Conservation (phyloP, 2,888 invertebrate species). For the Myopa testacea region DNA sequence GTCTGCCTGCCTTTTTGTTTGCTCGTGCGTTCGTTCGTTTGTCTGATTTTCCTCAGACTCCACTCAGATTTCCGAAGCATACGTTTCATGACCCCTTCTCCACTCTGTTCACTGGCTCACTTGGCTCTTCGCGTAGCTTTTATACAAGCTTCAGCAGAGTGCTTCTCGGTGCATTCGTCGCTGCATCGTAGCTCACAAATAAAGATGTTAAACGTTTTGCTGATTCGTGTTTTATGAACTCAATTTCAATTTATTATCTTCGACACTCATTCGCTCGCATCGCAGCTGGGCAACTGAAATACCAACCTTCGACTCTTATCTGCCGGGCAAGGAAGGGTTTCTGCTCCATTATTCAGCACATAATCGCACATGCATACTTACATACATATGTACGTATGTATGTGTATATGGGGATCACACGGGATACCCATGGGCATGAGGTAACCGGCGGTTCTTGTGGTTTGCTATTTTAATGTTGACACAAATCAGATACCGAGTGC, state of each 20-base stretch:
- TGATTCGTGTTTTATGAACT: slow-evolving; percentile 67
- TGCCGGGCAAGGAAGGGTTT: background rate
- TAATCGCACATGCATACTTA: slow-evolving; percentile 18
- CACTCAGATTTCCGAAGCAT: background rate
- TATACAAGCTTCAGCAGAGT: background rate
- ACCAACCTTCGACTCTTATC: slow-evolving; percentile 35
- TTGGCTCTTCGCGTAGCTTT: slow-evolving; percentile 10
- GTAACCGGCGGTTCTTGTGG: slow-evolving; percentile 36
- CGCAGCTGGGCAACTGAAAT: slow-evolving; percentile 20
- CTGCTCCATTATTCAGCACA: slow-evolving; percentile 3
- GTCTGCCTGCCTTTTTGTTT: background rate
- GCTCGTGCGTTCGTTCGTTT: background rate
- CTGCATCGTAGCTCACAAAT: slow-evolving; percentile 48
- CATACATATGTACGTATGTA: background rate
- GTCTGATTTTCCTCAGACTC: slow-evolving; percentile 5
- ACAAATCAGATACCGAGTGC: slow-evolving; percentile 57
- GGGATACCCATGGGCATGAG: slow-evolving; percentile 57
- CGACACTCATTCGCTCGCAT: slow-evolving; percentile 42
- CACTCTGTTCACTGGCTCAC: slow-evolving; percentile 1
- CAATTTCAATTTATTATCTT: slow-evolving; percentile 65
- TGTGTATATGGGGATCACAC: slow-evolving; percentile 48
- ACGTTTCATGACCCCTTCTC: background rate
- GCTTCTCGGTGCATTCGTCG: background rate
- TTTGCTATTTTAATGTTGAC: slow-evolving; percentile 62
- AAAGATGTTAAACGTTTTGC: slow-evolving; percentile 65